These are phyloP conservation scores for Brachionus manjavacas DNA, from an alignment of 1,140 invertebrate species.

Conservation along the genomic window DNA sequence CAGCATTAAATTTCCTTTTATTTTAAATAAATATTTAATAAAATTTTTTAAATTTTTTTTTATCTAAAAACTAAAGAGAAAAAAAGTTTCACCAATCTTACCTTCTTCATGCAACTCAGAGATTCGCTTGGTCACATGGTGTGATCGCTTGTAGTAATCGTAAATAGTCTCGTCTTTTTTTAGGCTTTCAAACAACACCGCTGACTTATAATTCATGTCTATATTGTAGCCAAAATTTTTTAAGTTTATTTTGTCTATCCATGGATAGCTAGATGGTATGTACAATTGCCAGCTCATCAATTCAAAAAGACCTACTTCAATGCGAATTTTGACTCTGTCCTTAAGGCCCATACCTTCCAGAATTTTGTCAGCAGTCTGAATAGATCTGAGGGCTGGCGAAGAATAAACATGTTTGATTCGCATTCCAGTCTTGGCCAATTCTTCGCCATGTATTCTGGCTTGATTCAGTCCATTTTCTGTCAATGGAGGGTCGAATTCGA, in stretches of 20 bases:
- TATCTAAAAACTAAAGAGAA: too few species aligned
- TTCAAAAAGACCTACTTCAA: conserved; percentile 42
- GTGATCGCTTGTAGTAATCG: conserved; percentile 20
- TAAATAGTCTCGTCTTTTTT: conserved; percentile 27
- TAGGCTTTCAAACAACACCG: neutral
- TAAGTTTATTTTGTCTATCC: conserved; percentile 11
- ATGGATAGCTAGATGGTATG: conserved; percentile 15
- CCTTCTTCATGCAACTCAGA: neutral
- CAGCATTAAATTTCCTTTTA: conserved; percentile 29
- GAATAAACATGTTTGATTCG: neutral
- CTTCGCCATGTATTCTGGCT: conserved; percentile 14
- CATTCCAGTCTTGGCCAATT: neutral
- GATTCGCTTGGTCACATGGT: neutral
- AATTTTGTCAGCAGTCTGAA: conserved; percentile 41
- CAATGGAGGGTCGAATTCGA: conserved; percentile 39
- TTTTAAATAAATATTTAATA: neutral
- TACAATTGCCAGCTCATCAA: conserved; percentile 33
- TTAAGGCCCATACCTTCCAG: conserved; percentile 34
- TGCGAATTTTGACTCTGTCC: conserved; percentile 21
- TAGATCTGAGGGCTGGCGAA: conserved; percentile 37
- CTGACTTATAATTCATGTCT: neutral
- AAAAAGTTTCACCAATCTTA: neutral
- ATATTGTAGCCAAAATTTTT: conserved; percentile 36
- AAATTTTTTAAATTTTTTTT: too few species aligned
- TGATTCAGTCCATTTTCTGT: conserved; percentile 32